A percentile compares a stretch with the other conserved stretches of the same genome.
These are phyloP conservation scores for Ornithoptera priamus DNA, from an alignment of 2,888 invertebrate species.

Conservation along the genomic window DNA sequence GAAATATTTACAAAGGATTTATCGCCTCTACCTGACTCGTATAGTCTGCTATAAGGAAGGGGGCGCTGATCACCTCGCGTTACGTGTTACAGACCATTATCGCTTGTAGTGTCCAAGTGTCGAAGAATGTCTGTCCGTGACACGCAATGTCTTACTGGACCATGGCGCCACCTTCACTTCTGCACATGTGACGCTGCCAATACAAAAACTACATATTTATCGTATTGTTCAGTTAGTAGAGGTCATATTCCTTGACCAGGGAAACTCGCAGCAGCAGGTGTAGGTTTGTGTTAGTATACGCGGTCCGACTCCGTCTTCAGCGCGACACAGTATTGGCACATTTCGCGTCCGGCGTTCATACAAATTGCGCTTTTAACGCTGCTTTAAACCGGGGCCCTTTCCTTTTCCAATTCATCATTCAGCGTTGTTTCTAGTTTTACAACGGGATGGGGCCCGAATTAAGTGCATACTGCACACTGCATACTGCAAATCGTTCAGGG, in stretches of 20 bases:
- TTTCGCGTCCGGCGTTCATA: constrained; percentile 60
- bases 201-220: constrained; percentile 13
- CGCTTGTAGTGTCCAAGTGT: constrained; percentile 46
- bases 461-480: constrained; percentile 55
- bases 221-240: background rate
- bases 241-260: constrained; percentile 9
- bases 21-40: constrained; percentile 29
- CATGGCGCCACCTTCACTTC: constrained; percentile 62
- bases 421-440: constrained; percentile 54
- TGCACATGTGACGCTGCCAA: constrained; percentile 41
- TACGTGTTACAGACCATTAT: constrained; percentile 47
- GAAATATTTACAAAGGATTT: constrained; percentile 34
- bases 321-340: constrained; percentile 60
- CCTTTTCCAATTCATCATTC: constrained; percentile 75
- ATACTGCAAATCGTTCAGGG: constrained; percentile 52
- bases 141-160: constrained; percentile 49
- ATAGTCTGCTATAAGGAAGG: constrained; percentile 35
- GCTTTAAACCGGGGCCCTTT: constrained; percentile 61
- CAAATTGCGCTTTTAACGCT: constrained; percentile 63
- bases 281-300: constrained; percentile 46
- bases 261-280: constrained; percentile 14
- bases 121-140: constrained; percentile 46
- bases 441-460: constrained; percentile 64
- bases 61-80: constrained; percentile 19
- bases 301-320: constrained; percentile 55